Evolutionary conservation across 1,140 invertebrate species (phyloP).

Genomic region (Cotesia typhae): DNA sequence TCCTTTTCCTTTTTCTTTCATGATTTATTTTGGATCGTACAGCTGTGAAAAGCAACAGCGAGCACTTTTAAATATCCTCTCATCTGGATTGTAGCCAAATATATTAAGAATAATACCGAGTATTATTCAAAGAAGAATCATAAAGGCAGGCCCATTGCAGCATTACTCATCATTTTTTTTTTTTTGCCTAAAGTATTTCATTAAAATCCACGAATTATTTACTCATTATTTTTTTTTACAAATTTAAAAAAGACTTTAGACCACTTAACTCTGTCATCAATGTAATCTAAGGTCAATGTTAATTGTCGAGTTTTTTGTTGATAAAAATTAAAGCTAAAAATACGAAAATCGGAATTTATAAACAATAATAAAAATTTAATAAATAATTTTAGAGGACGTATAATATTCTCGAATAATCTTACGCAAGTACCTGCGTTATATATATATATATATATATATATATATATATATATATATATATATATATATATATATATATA

Average conservation of each 20-base stretch:
- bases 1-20: background rate
- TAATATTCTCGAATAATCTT: conserved; percentile 37
- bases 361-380: too few relatives aligned
- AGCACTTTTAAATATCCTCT: conserved; percentile 8
- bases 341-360: too few relatives aligned
- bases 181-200: background rate
- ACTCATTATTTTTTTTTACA: too few relatives aligned
- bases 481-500: conserved; percentile 42
- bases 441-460: conserved; percentile 42
- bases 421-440: conserved; percentile 45
- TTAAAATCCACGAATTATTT: background rate
- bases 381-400: too few relatives aligned
- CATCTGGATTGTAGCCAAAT: conserved; percentile 22
- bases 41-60: conserved; percentile 19
- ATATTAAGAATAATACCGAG: conserved; percentile 6
- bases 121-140: conserved; percentile 2
- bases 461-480: conserved; percentile 42
- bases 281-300: too few relatives aligned
- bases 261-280: too few relatives aligned
- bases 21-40: background rate
- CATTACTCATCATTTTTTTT: background rate
- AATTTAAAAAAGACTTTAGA: too few relatives aligned
- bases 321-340: too few relatives aligned
- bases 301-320: too few relatives aligned
- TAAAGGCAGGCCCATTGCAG: background rate